Conservation (phyloP, 2,888 invertebrate genomes). For the Atrina japonica region DNA sequence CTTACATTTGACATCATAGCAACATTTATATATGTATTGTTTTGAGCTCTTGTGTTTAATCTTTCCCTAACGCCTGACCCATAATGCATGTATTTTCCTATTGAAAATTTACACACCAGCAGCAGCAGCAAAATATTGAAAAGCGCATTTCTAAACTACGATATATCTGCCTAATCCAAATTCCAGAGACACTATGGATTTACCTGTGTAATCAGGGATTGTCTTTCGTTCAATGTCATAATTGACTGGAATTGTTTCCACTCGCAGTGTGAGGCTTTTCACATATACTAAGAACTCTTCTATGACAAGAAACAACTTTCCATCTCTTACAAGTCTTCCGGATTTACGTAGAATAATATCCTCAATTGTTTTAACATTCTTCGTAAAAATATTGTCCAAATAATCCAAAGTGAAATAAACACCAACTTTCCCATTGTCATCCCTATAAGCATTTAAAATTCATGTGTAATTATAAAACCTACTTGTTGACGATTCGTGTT, state of each 20-base stretch:
- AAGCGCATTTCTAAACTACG: no score
- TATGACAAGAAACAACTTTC: constrained; percentile 54
- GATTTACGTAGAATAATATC: constrained; percentile 56
- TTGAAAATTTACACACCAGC: no score
- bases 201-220: background rate
- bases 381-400: constrained; percentile 53
- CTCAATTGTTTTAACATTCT: constrained; percentile 52
- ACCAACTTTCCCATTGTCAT: constrained; percentile 48
- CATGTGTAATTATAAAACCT: background rate
- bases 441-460: constrained; percentile 34
- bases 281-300: constrained; percentile 56
- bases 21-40: no score
- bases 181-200: no score
- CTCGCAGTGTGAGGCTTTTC: constrained; percentile 46
- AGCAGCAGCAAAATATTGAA: no score
- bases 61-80: no score
- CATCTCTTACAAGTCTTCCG: constrained; percentile 50
- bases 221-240: constrained; percentile 29
- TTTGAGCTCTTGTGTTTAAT: no score
- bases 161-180: no score
- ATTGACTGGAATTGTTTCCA: constrained; percentile 49
- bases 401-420: constrained; percentile 57
- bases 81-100: no score
- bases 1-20: no score
- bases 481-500: no score